Evolutionary conservation across 2,888 invertebrate species (phyloP), one percentile per base, ranked within the genome.

Genomic region (Bombylius major): DNA sequence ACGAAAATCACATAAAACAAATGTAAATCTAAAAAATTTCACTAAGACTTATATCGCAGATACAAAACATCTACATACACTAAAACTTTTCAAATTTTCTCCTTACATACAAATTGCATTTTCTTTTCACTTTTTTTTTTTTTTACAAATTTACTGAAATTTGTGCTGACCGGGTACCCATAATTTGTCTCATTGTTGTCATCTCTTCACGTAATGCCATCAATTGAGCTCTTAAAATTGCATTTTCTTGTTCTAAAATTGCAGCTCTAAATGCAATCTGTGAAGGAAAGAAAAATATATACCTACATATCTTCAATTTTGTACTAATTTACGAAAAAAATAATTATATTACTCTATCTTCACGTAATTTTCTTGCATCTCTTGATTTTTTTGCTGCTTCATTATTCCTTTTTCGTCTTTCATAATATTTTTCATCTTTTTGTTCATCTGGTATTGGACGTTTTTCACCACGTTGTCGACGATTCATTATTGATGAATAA

Each of bases 331-430:
- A 36, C 34, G n/a, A 32, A 34, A 45, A 13, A 14, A 45, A 45
- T 4, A 0, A 33, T 5, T 45, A n/a, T 31, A 8, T 66, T 70
- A 86, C 87, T 73, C 91, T 87, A 71, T 94, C 93, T 69, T 94
- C 93, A 36, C 93, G 77, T 51, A 89, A 81, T 70, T 92, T 86
- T 33, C 94, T 77, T 0, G 91, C 90, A 70, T 94, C 94, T 36
- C 94, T 74, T 0, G 91, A 91, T 70, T 93, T 94, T 73, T 94
- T 94, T 0, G 93, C 94, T 0, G 94, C 94, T 68, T 89, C 84
- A 70, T 94, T 94, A 72, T 94, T 94, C 9, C 92, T 77, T 67
- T 87, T 83, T 58, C 94, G 77, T 49, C 92, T 76, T 70, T 94
- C 93, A 70, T 85, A 93, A 72, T 94, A 94, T 71, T 89, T 91